These are phyloP conservation scores for Varanus komodoensis DNA, from an alignment of 2,113 vertebrate genomes.

Conservation along the genomic window DNA sequence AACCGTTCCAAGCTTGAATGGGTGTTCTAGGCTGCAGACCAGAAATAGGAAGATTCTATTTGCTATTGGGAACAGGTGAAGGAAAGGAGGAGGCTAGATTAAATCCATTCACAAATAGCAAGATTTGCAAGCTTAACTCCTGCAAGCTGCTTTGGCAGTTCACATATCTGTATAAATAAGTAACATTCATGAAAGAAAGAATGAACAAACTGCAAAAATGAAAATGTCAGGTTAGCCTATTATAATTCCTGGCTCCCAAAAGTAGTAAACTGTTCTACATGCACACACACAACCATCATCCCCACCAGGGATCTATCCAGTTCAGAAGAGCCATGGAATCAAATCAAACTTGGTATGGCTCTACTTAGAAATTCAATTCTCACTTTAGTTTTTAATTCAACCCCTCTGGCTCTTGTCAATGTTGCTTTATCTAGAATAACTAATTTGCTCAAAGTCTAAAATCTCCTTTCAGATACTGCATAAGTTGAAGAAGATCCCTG, in stretches of 20 bases:
- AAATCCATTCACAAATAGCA: slow-evolving; percentile 13
- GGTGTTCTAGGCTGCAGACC: not conserved
- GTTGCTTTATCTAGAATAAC: not conserved
- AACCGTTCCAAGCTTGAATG: not conserved
- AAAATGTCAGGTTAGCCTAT: not conserved
- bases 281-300: no score
- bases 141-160: slow-evolving; percentile 12
- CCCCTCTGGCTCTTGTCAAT: not conserved
- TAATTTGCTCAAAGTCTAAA: not conserved
- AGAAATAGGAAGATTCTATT: not conserved
- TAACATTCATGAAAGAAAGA: slow-evolving; percentile 11
- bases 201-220: not conserved
- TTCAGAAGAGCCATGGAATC: not conserved
- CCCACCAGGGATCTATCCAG: no score
- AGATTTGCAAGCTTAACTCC: slow-evolving; percentile 20
- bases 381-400: not conserved
- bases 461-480: not conserved
- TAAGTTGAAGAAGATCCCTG: not conserved
- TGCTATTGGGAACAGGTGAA: not conserved
- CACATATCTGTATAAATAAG: not conserved
- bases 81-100: not conserved
- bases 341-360: not conserved
- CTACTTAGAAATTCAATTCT: not conserved
- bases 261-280: not conserved
- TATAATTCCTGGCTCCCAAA: not conserved